A percentile compares a stretch with the other conserved stretches of the same genome.
Conservation (phyloP, 2,113 vertebrate species). For the Ailurus styani region DNA sequence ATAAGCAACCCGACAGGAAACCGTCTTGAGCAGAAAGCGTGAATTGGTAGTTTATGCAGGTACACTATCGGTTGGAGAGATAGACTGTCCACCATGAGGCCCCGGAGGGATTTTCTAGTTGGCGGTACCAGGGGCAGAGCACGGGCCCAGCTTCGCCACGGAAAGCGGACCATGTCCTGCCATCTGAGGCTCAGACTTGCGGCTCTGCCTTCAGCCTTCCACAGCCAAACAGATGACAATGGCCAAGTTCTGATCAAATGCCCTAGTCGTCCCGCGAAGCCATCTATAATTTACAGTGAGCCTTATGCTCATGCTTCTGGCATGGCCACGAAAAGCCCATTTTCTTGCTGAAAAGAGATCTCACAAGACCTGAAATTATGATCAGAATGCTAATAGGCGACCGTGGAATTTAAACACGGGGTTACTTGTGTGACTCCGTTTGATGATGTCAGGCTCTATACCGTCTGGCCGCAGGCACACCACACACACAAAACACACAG, state of each 20-base stretch:
- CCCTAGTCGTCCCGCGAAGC: fast-evolving
- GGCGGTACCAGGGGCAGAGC: fast-evolving
- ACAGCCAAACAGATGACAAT: neutral
- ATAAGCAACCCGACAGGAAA: neutral
- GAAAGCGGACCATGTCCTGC: fast-evolving
- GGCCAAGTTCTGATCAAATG: neutral
- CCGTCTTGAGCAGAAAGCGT: no score
- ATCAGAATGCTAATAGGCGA: neutral
- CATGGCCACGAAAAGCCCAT: fast-evolving
- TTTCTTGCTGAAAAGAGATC: neutral
- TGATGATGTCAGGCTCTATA: fast-evolving
- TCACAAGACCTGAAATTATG: fast-evolving
- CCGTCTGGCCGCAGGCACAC: fast-evolving
- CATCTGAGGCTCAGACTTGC: neutral
- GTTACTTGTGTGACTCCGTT: fast-evolving
- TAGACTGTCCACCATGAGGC: fast-evolving
- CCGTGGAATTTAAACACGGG: no score
- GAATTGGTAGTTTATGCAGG: no score
- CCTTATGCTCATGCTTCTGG: fast-evolving
- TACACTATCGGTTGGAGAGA: fast-evolving
- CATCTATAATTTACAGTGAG: neutral
- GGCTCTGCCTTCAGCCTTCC: neutral
- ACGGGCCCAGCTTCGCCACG: fast-evolving
- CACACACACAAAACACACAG: fast-evolving
- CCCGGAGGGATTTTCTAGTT: neutral